Evolutionary conservation across 2,113 vertebrate genomes (phyloP).

Genomic region (Petaurus breviceps): DNA sequence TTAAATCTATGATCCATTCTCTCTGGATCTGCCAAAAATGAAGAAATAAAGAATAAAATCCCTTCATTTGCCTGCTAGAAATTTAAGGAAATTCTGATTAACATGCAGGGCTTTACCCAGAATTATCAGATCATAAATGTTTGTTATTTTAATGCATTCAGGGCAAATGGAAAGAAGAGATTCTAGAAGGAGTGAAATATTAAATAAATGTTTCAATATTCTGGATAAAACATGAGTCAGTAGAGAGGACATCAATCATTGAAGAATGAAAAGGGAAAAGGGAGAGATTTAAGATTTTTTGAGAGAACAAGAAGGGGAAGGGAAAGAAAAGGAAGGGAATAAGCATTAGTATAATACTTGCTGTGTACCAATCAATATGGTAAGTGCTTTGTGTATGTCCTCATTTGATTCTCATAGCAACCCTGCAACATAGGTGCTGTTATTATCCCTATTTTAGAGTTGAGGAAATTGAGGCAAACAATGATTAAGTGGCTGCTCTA

Average conservation of each 20-base stretch:
- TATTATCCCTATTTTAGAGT: neutral
- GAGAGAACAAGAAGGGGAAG: neutral
- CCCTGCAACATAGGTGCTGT: neutral
- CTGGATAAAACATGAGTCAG: neutral
- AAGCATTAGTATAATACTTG: neutral
- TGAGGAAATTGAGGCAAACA: neutral
- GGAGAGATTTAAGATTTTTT: neutral
- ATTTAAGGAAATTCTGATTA: neutral
- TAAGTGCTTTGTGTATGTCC: neutral
- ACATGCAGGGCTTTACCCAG: neutral
- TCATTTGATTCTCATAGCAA: neutral
- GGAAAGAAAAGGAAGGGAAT: neutral
- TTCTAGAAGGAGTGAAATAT: neutral
- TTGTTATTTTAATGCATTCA: neutral
- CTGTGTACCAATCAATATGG: neutral
- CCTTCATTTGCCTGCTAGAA: neutral
- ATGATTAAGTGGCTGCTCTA: neutral
- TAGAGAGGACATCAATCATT: neutral
- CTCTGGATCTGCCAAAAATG: neutral
- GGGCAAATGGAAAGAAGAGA: neutral
- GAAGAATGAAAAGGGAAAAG: neutral
- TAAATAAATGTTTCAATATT: neutral
- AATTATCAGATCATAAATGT: neutral
- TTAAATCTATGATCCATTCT: neutral
- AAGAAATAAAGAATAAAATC: neutral